A percentile compares a stretch with the other conserved stretches of the same genome.
These are phyloP conservation scores for Cacatua alba DNA, from an alignment of 2,113 vertebrate genomes.

Conservation along the genomic window DNA sequence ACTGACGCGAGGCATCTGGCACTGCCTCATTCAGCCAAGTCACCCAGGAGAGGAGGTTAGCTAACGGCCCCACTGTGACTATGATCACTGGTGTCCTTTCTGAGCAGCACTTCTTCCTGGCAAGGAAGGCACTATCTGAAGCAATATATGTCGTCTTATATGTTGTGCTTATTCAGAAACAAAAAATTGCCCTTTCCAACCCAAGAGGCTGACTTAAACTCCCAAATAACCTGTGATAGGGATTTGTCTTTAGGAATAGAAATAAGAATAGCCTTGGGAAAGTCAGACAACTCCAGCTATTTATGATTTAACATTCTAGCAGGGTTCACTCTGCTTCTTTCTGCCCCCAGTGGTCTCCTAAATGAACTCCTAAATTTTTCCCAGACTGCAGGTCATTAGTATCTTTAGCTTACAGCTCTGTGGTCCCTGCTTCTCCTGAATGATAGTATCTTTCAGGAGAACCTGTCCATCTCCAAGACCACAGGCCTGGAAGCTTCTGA, in stretches of 20 bases:
- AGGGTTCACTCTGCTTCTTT: not conserved
- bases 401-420: not conserved
- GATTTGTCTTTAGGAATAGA: not conserved
- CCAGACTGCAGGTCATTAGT: not conserved
- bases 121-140: not conserved
- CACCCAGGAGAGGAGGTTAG: not conserved
- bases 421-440: not conserved
- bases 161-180: not conserved
- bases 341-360: not conserved
- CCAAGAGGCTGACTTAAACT: not conserved
- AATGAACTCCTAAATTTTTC: not conserved
- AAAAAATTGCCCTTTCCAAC: not conserved
- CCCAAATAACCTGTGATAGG: not conserved
- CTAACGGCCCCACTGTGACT: not conserved
- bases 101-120: not conserved
- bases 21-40: not conserved
- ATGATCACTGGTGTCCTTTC: not conserved
- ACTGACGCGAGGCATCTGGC: not conserved
- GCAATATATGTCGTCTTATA: not conserved
- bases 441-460: not conserved
- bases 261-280: not conserved
- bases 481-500: not conserved
- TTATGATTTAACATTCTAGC: not conserved
- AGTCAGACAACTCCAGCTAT: not conserved
- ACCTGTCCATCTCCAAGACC: not conserved